phyloP scores from a whole-genome alignment of 2,888 invertebrate species.

The Lithosia quadra region DNA sequence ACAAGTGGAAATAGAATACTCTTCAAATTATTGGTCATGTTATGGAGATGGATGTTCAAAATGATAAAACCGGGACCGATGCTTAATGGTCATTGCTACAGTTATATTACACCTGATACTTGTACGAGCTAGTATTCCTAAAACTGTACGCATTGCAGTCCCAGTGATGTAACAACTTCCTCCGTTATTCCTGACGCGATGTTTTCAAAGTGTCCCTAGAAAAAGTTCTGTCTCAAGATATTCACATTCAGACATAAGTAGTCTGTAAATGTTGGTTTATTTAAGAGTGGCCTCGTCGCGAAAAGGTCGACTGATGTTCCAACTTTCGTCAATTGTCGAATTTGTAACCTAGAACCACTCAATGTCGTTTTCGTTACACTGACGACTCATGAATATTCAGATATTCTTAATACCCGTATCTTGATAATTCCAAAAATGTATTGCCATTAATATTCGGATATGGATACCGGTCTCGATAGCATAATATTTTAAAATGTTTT shows the following conservation, averaged over 20 bases:
- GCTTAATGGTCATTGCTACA: constrained; percentile 20
- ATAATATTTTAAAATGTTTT: constrained; percentile 12
- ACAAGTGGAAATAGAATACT: not conserved
- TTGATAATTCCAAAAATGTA: constrained; percentile 11
- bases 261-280: constrained; percentile 48
- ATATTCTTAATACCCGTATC: constrained; percentile 11
- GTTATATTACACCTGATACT: constrained; percentile 30
- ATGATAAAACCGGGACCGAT: not conserved
- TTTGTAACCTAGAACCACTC: constrained; percentile 50
- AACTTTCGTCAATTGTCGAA: constrained; percentile 61
- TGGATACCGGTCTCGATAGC: constrained; percentile 12
- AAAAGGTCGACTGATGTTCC: constrained; percentile 55
- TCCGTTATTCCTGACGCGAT: not conserved
- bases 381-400: constrained; percentile 20
- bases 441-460: constrained; percentile 8
- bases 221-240: constrained; percentile 39
- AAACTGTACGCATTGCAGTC: constrained; percentile 42
- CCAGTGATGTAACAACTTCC: constrained; percentile 42
- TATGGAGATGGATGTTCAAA: not conserved
- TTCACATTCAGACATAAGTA: constrained; percentile 46
- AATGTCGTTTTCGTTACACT: constrained; percentile 53
- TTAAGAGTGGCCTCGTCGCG: constrained; percentile 57
- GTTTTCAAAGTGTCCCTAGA: constrained; percentile 12
- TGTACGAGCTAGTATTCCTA: constrained; percentile 20
- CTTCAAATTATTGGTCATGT: not conserved